These are phyloP conservation scores for Pecten maximus DNA, from an alignment of 2,888 invertebrate genomes.

Conservation along the genomic window DNA sequence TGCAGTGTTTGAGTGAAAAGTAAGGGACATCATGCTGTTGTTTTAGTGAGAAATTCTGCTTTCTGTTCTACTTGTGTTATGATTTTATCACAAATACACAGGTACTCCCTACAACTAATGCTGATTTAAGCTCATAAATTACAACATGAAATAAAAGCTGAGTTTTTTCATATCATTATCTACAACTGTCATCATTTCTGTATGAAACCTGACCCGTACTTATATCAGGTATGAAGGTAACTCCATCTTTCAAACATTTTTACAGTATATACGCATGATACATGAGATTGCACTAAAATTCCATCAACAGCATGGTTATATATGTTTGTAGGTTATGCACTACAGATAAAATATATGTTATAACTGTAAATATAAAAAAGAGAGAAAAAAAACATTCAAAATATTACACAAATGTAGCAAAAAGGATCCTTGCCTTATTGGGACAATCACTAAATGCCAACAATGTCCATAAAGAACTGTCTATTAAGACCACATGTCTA, in stretches of 20 bases:
- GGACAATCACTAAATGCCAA: no score
- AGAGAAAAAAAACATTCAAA: no score
- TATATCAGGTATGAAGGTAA: neutral
- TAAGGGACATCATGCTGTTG: neutral
- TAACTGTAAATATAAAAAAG: neutral
- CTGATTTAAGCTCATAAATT: constrained; percentile 11
- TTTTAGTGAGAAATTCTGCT: neutral
- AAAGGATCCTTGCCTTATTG: no score
- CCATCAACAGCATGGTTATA: neutral
- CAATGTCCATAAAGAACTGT: no score
- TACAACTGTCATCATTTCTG: neutral
- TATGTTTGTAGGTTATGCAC: neutral
- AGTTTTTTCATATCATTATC: constrained; percentile 29
- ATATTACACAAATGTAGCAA: no score
- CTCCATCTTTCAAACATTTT: neutral
- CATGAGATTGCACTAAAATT: neutral
- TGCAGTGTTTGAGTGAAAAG: neutral
- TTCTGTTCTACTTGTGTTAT: neutral
- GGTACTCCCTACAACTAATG: neutral
- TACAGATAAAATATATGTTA: neutral
- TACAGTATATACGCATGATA: neutral
- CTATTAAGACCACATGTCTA: neutral
- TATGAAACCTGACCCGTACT: constrained; percentile 8
- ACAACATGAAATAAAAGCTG: neutral
- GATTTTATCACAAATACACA: constrained; percentile 13